Evolutionary conservation across 2,888 invertebrate genomes (phyloP).

Genomic region (Synanthedon formicaeformis): DNA sequence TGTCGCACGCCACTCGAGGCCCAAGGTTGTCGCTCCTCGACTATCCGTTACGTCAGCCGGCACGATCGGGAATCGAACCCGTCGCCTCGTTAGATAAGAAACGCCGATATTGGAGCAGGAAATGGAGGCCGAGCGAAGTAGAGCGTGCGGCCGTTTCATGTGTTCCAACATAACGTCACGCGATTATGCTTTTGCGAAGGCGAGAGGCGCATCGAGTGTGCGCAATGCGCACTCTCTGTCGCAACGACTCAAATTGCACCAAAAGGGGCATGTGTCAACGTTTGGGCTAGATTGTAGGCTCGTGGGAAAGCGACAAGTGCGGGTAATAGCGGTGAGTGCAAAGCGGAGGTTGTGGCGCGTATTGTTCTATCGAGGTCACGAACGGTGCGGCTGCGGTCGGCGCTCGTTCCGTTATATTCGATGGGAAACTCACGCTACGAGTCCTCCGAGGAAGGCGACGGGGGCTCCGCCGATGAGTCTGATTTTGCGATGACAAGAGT

Average conservation of each 20-base stretch:
- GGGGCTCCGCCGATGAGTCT: conserved; percentile 77
- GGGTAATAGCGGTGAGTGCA: background rate
- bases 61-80: background rate
- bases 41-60: background rate
- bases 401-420: background rate
- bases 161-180: background rate
- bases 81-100: background rate
- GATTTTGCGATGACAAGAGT: conserved; percentile 80
- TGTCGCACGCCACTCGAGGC: too few species aligned
- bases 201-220: background rate
- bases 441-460: conserved; percentile 75
- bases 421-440: conserved; percentile 74
- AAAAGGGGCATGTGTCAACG: too few species aligned
- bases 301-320: background rate
- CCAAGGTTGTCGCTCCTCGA: too few species aligned
- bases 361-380: background rate
- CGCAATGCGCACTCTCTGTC: background rate
- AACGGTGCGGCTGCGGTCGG: background rate
- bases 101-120: background rate
- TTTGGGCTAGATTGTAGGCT: background rate
- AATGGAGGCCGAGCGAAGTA: background rate
- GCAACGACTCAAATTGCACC: too few species aligned
- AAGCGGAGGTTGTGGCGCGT: background rate
- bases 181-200: background rate
- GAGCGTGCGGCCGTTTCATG: background rate